Base-by-base conservation (phyloP, 2,888 invertebrate species). In the Drosophila flavopinicola region DNA sequence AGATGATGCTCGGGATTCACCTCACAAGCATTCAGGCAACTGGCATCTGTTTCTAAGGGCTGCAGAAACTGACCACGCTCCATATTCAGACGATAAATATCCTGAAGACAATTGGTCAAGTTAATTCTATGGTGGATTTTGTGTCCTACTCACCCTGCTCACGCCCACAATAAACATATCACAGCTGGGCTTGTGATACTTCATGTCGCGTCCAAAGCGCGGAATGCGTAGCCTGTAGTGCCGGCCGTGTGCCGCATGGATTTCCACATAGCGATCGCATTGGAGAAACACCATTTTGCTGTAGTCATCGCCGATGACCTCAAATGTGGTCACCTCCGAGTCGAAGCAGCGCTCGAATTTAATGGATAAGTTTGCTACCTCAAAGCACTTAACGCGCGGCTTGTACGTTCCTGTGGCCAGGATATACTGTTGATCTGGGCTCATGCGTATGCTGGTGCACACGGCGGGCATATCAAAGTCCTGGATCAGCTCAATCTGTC, bases 381-480 rank as follows among this genome's bases (percentile, higher is more conserved):
- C 99, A 90, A 94, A 99, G 91, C 99, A 99, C 90, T 97, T 96
- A 0, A 99, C 93, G 85, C 98, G 93, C 0, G 99, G 99, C 89
- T 99, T 99, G 90, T 99, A 99, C 66, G 95, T 96, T 42, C 99
- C 99, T 29, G 98, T 95, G 1, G 96, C 96, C 88, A 98, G 92
- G 66, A 99, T 94, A 88, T 96, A 98, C 73, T 98, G 96, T 13
- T 97, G 96, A 93, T 99, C 99, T 78, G 94, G 95, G 6, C 99
- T 96, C 69, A 97, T 93, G 85, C 94, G 93, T 20, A 99, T 93
- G 48, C 94, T 94, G 13, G 95, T 95, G 88, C 98, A 98, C 0
- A 99, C 94, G 44, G 95, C 97, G 23, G 99, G 99, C 99, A 99
- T 99, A 80, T 98, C 97, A 93, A 99, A 99, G 89, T 99, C 99